Percentiles rank a stretch among this genome's conserved stretches.
Evolutionary conservation across 1,140 invertebrate species (phyloP).

Genomic region (Zaprionus ghesquierei): DNA sequence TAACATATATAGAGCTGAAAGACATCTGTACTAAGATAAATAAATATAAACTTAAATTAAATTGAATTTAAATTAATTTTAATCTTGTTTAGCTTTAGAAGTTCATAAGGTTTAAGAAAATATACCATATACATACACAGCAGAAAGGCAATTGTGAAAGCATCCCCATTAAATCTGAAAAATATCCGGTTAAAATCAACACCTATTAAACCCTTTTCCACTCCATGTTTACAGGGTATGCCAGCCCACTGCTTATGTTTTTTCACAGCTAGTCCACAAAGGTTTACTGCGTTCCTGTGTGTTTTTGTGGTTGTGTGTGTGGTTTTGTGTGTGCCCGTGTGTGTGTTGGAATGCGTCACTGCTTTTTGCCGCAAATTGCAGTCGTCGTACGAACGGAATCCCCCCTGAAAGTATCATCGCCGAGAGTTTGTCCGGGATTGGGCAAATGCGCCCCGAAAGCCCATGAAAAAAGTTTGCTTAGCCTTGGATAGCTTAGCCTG

Average conservation of each 20-base stretch:
- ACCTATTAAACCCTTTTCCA: neutral
- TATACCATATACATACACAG: no score
- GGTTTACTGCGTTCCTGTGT: neutral
- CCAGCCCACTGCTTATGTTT: neutral
- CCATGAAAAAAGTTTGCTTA: neutral
- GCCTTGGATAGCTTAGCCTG: neutral
- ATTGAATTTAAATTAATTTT: no score
- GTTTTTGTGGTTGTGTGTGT: neutral
- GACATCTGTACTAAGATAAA: neutral
- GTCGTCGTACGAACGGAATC: neutral
- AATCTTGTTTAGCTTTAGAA: no score
- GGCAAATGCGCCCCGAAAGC: neutral
- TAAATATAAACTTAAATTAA: no score
- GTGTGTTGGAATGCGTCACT: slow-evolving; percentile 1
- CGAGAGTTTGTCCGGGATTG: neutral
- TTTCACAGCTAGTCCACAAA: neutral
- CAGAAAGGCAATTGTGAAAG: no score
- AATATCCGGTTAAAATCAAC: no score
- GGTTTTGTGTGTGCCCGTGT: neutral
- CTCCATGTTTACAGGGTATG: neutral
- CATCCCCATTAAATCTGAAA: no score
- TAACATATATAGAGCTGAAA: neutral
- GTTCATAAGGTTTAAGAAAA: no score
- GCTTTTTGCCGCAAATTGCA: slow-evolving; percentile 33
- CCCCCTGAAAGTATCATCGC: neutral